Evolutionary conservation across 1,140 invertebrate genomes (phyloP), one percentile per base, ranked within the genome.

Genomic region (Drosophila nebulosa): DNA sequence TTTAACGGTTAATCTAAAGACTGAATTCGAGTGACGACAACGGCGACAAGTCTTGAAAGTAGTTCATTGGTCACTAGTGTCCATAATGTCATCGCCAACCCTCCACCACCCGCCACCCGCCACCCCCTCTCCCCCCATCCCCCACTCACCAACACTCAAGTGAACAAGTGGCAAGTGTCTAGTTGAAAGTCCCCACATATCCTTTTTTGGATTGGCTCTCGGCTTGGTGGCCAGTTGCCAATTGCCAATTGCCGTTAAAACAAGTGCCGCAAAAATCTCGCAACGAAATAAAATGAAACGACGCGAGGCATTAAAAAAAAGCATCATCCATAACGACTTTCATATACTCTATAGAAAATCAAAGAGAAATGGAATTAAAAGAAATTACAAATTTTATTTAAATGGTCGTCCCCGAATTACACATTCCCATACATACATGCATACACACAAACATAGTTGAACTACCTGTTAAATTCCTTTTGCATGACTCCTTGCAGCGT

Each of bases 21-120:
- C 39, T 46, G 16, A 46, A 46, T 46, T 46, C 39, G 21, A 46
- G 39, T 21, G 71, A 64, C 7, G 66, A 60, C 55, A 35, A 68
- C 30, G 10, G 12, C 30, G 55, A 39, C 62, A 30, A 46, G 30
- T 35, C 64, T 78, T 39, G 78, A 86, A 86, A 86, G 81, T 86
- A 86, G 81, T 86, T 86, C 81, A 86, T 64, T 86, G 81, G 81
- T 86, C 81, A 86, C 69, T 69, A 59, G 57, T 71, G 78, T 63
- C 83, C 81, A 85, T 86, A 86, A 85, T 67, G 73, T 75, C 71
- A 52, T 73, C 56, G 50, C 61, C 60, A 24, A n/a, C 58, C 68
- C 42, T 1, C 27, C 27, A 7, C 5, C 27, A 1, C 27, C 7
- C 7, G 7, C n/a, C n/a, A n/a, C n/a, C n/a, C 7, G 7, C 4